Evolutionary conservation across 2,888 invertebrate species (phyloP), one percentile per base, ranked within the genome.

Genomic region (Zaprionus bogoriensis): DNA sequence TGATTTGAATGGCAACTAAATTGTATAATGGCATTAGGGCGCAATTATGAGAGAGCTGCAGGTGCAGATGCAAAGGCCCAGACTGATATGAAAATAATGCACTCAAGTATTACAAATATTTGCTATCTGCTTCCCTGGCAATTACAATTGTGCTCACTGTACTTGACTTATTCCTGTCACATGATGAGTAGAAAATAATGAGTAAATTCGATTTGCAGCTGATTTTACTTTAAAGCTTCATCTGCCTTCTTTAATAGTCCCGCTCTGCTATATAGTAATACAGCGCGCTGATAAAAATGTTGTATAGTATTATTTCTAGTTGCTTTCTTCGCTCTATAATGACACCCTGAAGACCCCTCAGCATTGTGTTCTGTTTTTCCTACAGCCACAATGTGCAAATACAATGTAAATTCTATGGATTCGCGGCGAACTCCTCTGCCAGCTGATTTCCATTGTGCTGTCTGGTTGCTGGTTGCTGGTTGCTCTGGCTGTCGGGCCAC

Each of bases 1-100:
- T 60, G 67, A 77, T 80, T 77, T 74, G 46, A 71, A 75, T 68
- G 64, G 17, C 14, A 36, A 36, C 32, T 36, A 36, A 38, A 62
- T 50, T 66, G 65, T 48, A 71, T 67, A 71, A 71, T 62, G 67
- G 30, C 53, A 55, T 67, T 55, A 67, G 47, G 44, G 59, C 48
- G 48, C 55, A 63, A 72, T 72, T 71, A 67, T 59, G 48, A 57
- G 9, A 23, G 19, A 19, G 32, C n/a, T n/a, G n/a, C n/a, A n/a
- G n/a, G n/a, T n/a, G 41, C 54, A 59, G 42, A 12, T 55, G 55
- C 52, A 48, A 9, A 22, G 28, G 3, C 12, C 10, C 12, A 32
- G 47, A 59, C 28, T 42, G 38, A 58, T 51, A 39, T 22, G 22
- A 3, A 36, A 14, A 23, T 30, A 20, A 48, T 42, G 32, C 20